Conservation (phyloP, 2,888 invertebrate genomes). For the Galerucella pusilla region DNA sequence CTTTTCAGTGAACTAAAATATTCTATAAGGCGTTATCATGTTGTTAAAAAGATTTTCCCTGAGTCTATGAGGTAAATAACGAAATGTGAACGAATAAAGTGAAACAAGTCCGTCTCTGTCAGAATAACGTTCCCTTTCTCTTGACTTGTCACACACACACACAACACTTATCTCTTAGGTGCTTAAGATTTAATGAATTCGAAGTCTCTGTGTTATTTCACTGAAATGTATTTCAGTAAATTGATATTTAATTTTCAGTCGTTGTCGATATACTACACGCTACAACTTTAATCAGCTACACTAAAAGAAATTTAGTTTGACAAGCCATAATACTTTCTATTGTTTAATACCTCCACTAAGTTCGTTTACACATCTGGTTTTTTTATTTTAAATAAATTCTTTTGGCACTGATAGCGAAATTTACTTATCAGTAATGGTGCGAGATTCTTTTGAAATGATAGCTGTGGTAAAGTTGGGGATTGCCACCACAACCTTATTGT, state of each 20-base stretch:
- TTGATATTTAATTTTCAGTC: slow-evolving; percentile 59
- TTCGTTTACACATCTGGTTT: background rate
- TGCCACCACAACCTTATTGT: too few relatives aligned
- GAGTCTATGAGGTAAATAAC: too few relatives aligned
- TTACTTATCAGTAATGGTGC: background rate
- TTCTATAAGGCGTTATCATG: too few relatives aligned
- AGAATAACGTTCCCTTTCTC: slow-evolving; percentile 48
- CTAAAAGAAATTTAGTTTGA: slow-evolving; percentile 14
- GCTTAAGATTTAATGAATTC: slow-evolving; percentile 61
- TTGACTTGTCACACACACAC: slow-evolving; percentile 52
- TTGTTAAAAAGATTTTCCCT: too few relatives aligned
- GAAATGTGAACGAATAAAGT: too few relatives aligned
- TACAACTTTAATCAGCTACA: slow-evolving; percentile 24
- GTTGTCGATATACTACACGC: slow-evolving; percentile 55
- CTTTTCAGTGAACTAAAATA: too few relatives aligned
- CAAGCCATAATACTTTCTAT: background rate
- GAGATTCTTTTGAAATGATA: background rate
- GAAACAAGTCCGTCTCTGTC: background rate
- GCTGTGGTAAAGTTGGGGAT: background rate
- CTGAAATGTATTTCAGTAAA: slow-evolving; percentile 59
- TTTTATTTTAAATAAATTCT: background rate
- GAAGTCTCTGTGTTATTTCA: slow-evolving; percentile 57
- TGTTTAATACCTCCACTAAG: background rate
- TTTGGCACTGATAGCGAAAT: background rate
- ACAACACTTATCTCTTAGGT: slow-evolving; percentile 53